A percentile compares a stretch with the other conserved stretches of the same genome.
Conservation (phyloP, 2,113 vertebrate genomes). For the Gallinago jamesoni region DNA sequence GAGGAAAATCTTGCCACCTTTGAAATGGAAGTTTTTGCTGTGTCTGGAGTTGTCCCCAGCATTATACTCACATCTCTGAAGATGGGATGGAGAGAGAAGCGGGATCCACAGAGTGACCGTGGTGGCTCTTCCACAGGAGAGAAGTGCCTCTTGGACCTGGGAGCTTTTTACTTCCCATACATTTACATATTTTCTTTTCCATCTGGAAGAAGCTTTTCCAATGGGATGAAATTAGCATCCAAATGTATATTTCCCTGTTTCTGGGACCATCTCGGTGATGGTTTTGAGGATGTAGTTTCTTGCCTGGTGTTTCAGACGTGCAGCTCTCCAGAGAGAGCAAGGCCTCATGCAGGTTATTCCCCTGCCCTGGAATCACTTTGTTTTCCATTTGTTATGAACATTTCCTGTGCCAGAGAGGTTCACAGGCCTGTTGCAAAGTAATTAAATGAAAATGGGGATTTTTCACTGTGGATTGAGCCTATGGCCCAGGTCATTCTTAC, state of each 20-base stretch:
- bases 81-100: not conserved
- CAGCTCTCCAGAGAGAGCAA: not conserved
- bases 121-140: not conserved
- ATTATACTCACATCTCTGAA: not conserved
- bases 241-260: not conserved
- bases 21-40: not conserved
- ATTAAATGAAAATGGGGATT: not conserved
- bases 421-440: not conserved
- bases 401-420: not conserved
- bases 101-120: fast-evolving
- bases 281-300: not conserved
- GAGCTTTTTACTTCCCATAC: not conserved
- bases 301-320: not conserved
- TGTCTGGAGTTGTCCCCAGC: not conserved
- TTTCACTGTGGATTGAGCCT: not conserved
- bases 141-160: not conserved
- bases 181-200: fast-evolving
- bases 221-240: not conserved
- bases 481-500: not conserved
- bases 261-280: not conserved
- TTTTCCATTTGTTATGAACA: not conserved
- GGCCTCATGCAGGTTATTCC: not conserved
- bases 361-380: not conserved
- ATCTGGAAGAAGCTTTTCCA: not conserved
- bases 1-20: not conserved